Evolutionary conservation across 2,888 invertebrate species (phyloP).

Genomic region (Bellardia bayeri): DNA sequence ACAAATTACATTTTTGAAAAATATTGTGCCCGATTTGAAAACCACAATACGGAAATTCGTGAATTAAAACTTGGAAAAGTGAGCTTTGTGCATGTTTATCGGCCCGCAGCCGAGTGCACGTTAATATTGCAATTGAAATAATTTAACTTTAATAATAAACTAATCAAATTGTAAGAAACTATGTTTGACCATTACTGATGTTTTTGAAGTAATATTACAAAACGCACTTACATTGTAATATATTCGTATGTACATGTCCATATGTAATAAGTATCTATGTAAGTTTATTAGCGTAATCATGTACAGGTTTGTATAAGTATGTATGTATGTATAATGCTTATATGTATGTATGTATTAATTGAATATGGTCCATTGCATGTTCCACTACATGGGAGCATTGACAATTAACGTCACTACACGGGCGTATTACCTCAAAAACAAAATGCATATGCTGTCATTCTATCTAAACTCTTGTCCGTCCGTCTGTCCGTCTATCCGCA

Average conservation of each 20-base stretch:
- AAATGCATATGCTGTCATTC: slow-evolving; percentile 67
- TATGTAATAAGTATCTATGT: background rate
- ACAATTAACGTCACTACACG: slow-evolving; percentile 73
- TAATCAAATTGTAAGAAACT: slow-evolving; percentile 25
- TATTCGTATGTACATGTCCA: slow-evolving; percentile 6
- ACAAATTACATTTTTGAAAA: background rate
- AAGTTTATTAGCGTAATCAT: slow-evolving; percentile 4
- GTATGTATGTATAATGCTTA: background rate
- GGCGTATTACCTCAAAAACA: slow-evolving; percentile 68
- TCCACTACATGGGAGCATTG: slow-evolving; percentile 69
- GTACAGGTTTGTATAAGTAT: slow-evolving; percentile 24
- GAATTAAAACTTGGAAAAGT: slow-evolving; percentile 2
- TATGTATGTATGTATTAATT: slow-evolving; percentile 31
- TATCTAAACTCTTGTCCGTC: slow-evolving; percentile 45
- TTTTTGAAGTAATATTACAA: slow-evolving; percentile 55
- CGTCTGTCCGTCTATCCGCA: slow-evolving; percentile 6
- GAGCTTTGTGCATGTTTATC: background rate
- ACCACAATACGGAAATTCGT: slow-evolving; percentile 3
- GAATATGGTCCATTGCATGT: slow-evolving; percentile 62
- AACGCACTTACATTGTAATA: slow-evolving; percentile 63
- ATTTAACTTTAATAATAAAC: background rate
- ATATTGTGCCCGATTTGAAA: slow-evolving; percentile 16
- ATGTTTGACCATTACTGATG: slow-evolving; percentile 65
- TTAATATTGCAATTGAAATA: slow-evolving; percentile 6
- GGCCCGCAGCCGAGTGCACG: background rate